These are phyloP conservation scores for Stichopus horrens DNA, from an alignment of 53 echinoderm and acorn worm genomes.

Conservation along the genomic window DNA sequence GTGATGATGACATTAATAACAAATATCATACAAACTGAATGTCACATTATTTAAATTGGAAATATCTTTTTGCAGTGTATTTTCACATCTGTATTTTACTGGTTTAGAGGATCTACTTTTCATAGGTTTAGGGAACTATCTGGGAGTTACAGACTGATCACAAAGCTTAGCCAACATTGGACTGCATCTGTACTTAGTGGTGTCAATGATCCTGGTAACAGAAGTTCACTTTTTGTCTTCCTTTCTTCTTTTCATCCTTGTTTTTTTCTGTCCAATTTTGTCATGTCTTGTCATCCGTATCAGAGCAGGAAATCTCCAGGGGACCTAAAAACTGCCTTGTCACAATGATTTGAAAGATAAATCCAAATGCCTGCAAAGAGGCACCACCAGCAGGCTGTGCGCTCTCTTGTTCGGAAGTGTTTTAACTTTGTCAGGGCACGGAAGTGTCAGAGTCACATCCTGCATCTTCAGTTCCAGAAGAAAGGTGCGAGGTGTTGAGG, in stretches of 20 bases:
- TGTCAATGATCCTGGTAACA: background rate
- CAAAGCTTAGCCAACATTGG: no score
- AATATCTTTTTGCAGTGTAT: no score
- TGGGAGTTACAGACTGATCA: no score
- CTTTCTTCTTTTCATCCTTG: background rate
- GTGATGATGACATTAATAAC: no score
- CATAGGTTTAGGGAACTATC: no score
- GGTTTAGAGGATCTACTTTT: no score
- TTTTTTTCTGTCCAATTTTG: background rate
- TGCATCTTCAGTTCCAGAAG: background rate
- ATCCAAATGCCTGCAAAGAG: background rate
- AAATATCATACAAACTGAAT: no score
- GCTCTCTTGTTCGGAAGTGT: background rate
- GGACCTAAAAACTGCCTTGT: background rate
- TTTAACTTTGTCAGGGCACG: background rate
- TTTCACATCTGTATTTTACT: no score
- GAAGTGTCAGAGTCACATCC: background rate
- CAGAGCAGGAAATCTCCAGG: background rate
- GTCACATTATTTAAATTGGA: no score
- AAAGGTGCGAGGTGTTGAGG: background rate
- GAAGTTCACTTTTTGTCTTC: background rate
- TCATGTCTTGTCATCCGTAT: background rate
- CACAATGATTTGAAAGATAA: background rate
- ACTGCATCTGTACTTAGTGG: background rate
- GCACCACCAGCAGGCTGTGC: background rate